Base-by-base conservation (phyloP, 35 echinoderm and acorn worm genomes). In the Chiridota heheva region DNA sequence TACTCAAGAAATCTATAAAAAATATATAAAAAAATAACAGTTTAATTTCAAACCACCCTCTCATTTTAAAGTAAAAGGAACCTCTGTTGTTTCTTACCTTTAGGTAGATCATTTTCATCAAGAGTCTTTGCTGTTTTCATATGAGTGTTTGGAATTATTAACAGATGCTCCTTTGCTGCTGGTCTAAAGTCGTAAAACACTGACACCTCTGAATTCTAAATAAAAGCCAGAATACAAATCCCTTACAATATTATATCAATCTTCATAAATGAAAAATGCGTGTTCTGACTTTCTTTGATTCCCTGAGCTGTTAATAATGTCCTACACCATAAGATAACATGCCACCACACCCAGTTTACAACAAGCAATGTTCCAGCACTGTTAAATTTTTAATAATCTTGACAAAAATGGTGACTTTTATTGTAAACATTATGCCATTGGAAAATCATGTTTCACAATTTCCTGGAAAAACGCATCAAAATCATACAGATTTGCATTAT, bases 141-240 rank as follows among this genome's bases (percentile, higher is more conserved):
- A 49, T 96, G 92, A 47, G 66, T 80, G 34, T 82, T 90, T 26
- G 92, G 92, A 51, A 96, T 89, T 55, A 96, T 83, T 20, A 96
- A 82, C 33, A 90, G 87, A 63, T 96, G 92, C 44, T 96, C 92
- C 47, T 86, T 96, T 56, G 87, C 72, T 18, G 92, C 66, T 37
- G 92, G 92, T 60, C 77, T 63, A 28, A 90, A 86, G 59, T 96
- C 92, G 55, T 86, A 73, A 64, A 96, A 90, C 15, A 96, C 82
- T 2, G 77, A 59, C 49, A 74, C 87, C 53, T 84, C 82, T 66
- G 81, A 70, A 65, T 96, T 90, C 92, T 95, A 38, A 12, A 69
- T 55, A 15, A 42, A 24, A 28, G 35, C 2, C 3, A 51, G 5
- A 46, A 42, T n/a, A n/a, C n/a, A n/a, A n/a, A n/a, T n/a, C n/a